Percentiles rank a stretch among this genome's conserved stretches.
Evolutionary conservation across 2,797 vertebrate species (phyloP).

Genomic region (Malacoctenus gilli): DNA sequence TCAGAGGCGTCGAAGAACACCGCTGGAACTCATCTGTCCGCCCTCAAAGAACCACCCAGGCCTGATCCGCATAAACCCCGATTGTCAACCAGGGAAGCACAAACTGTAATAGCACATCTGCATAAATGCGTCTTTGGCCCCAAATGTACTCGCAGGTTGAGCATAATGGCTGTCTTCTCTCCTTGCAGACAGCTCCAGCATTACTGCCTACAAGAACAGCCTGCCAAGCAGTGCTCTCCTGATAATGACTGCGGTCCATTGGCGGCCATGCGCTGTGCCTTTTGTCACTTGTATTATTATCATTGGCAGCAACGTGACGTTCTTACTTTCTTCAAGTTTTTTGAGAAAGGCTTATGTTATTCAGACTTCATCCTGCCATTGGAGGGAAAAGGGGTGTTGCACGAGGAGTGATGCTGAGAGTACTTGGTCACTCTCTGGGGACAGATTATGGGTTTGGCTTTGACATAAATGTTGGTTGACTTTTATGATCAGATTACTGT

Average conservation of each 20-base stretch:
- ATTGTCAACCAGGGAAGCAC: slow-evolving; percentile 9
- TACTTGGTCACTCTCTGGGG: not conserved
- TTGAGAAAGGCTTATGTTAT: not conserved
- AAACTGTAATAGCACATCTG: slow-evolving; percentile 24
- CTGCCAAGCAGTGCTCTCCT: slow-evolving; percentile 80
- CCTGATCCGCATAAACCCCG: not conserved
- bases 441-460: not conserved
- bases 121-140: not conserved
- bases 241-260: slow-evolving; percentile 52
- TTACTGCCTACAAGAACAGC: slow-evolving; percentile 86
- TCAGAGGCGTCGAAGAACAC: too few relatives aligned
- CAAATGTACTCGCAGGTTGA: slow-evolving; percentile 10
- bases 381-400: not conserved
- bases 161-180: slow-evolving; percentile 11
- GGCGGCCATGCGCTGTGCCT: slow-evolving; percentile 71
- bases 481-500: not conserved
- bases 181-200: slow-evolving; percentile 79
- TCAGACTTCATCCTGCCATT: not conserved
- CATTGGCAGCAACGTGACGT: slow-evolving; percentile 8
- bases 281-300: slow-evolving; percentile 58
- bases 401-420: not conserved
- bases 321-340: slow-evolving; percentile 21
- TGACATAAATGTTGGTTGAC: not conserved
- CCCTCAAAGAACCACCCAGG: not conserved
- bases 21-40: not conserved